Conservation (phyloP, 2,888 invertebrate genomes). For the Paralinhomoeus sp. region DNA sequence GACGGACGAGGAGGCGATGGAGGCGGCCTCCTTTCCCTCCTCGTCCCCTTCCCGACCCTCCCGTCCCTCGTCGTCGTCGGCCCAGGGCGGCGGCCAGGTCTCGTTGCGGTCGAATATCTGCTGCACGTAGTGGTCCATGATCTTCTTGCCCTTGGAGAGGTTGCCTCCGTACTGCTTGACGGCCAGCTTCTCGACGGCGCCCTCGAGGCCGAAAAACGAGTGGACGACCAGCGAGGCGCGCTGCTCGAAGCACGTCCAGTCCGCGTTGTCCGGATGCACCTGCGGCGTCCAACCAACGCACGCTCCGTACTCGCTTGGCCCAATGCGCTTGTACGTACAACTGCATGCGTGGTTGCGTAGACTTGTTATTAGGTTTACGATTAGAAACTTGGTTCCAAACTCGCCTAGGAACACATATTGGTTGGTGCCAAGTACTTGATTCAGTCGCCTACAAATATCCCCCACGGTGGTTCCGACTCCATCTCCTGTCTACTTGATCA, state of each 20-base stretch:
- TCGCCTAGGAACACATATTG: no score
- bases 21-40: conserved; percentile 5
- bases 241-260: conserved; percentile 91
- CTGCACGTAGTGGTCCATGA: conserved; percentile 64
- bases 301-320: no score
- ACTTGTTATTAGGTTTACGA: no score
- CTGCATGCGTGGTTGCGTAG: no score
- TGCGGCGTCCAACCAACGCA: no score
- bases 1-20: conserved; percentile 1
- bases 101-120: conserved; percentile 52
- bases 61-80: not conserved
- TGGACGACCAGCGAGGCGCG: conserved; percentile 70
- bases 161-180: conserved; percentile 81
- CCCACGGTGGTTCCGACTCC: no score
- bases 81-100: conserved; percentile 35
- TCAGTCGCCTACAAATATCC: no score
- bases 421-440: no score
- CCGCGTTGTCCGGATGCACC: conserved; percentile 73
- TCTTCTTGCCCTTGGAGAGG: conserved; percentile 67
- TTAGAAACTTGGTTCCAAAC: no score
- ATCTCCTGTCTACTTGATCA: no score
- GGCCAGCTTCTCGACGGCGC: conserved; percentile 73
- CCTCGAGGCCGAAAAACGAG: conserved; percentile 80
- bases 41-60: not conserved
- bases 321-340: no score